A percentile compares a stretch with the other conserved stretches of the same genome.
Evolutionary conservation across 2,888 invertebrate genomes (phyloP).

Genomic region (Agelastica alni): DNA sequence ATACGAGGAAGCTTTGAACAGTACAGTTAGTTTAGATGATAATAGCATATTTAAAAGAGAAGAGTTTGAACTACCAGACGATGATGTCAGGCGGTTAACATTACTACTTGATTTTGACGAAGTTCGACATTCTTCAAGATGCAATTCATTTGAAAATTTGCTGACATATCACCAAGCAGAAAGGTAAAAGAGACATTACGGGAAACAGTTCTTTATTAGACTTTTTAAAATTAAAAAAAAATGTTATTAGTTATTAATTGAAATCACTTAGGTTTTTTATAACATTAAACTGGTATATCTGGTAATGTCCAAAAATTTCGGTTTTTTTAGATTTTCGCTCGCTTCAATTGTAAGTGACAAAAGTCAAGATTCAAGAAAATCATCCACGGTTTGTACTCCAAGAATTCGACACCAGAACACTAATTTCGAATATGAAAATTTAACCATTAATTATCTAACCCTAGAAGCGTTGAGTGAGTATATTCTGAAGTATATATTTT

Average conservation of each 20-base stretch:
- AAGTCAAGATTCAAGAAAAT: constrained; percentile 32
- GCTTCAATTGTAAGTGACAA: constrained; percentile 39
- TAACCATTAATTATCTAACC: constrained; percentile 40
- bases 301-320: no score
- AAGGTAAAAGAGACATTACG: constrained; percentile 22
- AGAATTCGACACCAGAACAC: constrained; percentile 26
- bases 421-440: constrained; percentile 32
- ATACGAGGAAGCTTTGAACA: constrained; percentile 42
- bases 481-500: no score
- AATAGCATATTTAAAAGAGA: constrained; percentile 37
- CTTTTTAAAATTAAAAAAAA: background rate
- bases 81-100: constrained; percentile 43
- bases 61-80: constrained; percentile 44
- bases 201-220: background rate
- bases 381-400: constrained; percentile 20
- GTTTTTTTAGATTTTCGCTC: constrained; percentile 36
- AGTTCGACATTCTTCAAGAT: constrained; percentile 33
- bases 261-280: no score
- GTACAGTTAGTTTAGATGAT: constrained; percentile 38
- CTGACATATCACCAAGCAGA: constrained; percentile 31
- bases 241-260: constrained; percentile 19
- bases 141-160: constrained; percentile 40
- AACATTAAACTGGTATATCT: no score
- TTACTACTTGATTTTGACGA: constrained; percentile 50
- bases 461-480: constrained; percentile 43